phyloP scores from a whole-genome alignment of 2,113 vertebrate species.

The Camelus bactrianus region DNA sequence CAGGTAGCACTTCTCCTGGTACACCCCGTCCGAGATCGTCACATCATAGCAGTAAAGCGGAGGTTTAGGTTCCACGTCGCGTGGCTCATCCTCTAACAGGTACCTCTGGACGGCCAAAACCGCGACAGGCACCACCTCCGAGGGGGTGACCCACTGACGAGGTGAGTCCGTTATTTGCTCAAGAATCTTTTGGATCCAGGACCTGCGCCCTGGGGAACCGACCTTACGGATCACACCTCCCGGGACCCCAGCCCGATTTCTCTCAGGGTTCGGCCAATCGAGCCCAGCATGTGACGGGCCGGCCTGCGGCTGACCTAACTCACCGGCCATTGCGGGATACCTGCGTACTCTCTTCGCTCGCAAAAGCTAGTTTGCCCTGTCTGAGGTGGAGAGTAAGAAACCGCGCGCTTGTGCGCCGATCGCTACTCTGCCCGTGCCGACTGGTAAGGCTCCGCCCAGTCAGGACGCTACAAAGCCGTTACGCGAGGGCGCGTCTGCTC shows the following conservation, averaged over 20 bases:
- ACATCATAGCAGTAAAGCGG: constrained; percentile 86
- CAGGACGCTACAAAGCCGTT: rapidly evolving
- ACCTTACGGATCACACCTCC: background rate
- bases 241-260: background rate
- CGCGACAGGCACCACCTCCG: constrained; percentile 74
- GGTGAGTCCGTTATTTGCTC: constrained; percentile 32
- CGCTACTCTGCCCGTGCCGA: rapidly evolving
- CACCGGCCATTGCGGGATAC: background rate
- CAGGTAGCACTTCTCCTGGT: constrained; percentile 88
- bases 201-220: background rate
- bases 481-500: background rate
- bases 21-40: constrained; percentile 89
- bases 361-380: background rate
- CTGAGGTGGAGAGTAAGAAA: background rate
- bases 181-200: constrained; percentile 74
- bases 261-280: background rate
- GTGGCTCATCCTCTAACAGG: constrained; percentile 66
- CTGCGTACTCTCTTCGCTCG: background rate
- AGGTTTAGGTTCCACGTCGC: constrained; percentile 57
- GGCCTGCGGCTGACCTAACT: background rate
- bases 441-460: background rate
- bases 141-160: constrained; percentile 64
- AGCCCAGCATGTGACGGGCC: background rate
- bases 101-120: constrained; percentile 88
- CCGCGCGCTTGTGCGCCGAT: rapidly evolving